Base-by-base conservation (phyloP, 2,888 invertebrate genomes). In the Drosophila falleni region DNA sequence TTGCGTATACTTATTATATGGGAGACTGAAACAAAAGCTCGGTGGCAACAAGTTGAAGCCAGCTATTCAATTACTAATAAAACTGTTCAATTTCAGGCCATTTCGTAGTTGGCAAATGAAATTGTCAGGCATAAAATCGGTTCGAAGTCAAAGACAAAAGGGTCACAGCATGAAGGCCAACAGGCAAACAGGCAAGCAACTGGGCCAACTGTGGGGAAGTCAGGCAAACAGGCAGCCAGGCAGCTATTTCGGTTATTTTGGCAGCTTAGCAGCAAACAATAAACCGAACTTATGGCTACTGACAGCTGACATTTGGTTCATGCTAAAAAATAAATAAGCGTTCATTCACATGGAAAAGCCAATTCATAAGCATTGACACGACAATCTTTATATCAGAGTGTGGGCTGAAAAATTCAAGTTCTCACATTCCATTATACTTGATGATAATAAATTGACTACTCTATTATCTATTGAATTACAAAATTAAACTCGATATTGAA, bases 241-340 rank as follows among this genome's bases (percentile, higher is more conserved):
- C 67, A 56, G 63, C 47, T 60, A 65, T 65, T 69, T 67, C 66
- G 59, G 71, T 74, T 81, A 71, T 77, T 75, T 87, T 81, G 77
- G 69, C 78, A 73, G 64, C 73, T 73, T 69, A 47, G 62, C 69
- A 61, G 63, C 70, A 60, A 81, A 84, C 85, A 84, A 87, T 81
- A 84, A 85, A 78, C 67, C 68, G 62, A 81, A 82, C 80, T 81
- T 87, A 81, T 78, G 78, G 78, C 71, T 72, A 80, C 67, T 83
- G 87, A 83, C 87, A 87, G 83, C 81, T 84, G 85, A 81, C 79
- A 74, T 65, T 87, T 56, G 74, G 63, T 67, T 60, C 71, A 51
- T 60, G 63, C 61, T 61, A 65, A 8, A 56, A 65, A 51, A 49
- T 62, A 54, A 49, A 53, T 39, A 23, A 54, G 60, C 66, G 61